Evolutionary conservation across 2,113 vertebrate species (phyloP).

Genomic region (Montifringilla adamsi): DNA sequence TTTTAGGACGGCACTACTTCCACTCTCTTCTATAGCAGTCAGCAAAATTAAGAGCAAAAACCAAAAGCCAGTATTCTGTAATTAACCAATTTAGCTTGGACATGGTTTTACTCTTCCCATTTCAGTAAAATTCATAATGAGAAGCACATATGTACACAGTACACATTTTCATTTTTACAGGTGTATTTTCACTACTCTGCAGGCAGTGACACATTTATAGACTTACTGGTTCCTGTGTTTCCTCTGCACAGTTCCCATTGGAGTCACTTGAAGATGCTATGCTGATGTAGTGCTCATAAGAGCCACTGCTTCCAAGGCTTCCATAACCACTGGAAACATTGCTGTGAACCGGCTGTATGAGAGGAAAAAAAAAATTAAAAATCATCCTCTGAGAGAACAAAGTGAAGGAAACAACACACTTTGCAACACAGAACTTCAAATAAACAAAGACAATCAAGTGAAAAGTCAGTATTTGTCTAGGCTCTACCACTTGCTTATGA

Average conservation of each 20-base stretch:
- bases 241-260: conserved; percentile 61
- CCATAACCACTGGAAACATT: conserved; percentile 87
- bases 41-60: background rate
- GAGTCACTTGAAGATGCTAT: conserved; percentile 85
- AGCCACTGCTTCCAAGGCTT: conserved; percentile 86
- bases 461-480: background rate
- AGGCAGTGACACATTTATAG: background rate
- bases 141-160: background rate
- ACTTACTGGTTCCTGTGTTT: conserved; percentile 59
- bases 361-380: background rate
- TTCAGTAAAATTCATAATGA: background rate
- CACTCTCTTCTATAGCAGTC: background rate
- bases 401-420: background rate
- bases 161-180: background rate
- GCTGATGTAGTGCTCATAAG: conserved; percentile 84
- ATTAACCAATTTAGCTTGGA: background rate
- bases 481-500: background rate
- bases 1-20: background rate
- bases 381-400: background rate
- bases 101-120: background rate
- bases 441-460: background rate
- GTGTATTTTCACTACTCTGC: background rate
- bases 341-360: conserved; percentile 80
- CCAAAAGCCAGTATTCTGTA: background rate
- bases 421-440: background rate